Evolutionary conservation across 1,140 invertebrate species (phyloP), one percentile per base, ranked within the genome.

Genomic region (Cherax destructor): DNA sequence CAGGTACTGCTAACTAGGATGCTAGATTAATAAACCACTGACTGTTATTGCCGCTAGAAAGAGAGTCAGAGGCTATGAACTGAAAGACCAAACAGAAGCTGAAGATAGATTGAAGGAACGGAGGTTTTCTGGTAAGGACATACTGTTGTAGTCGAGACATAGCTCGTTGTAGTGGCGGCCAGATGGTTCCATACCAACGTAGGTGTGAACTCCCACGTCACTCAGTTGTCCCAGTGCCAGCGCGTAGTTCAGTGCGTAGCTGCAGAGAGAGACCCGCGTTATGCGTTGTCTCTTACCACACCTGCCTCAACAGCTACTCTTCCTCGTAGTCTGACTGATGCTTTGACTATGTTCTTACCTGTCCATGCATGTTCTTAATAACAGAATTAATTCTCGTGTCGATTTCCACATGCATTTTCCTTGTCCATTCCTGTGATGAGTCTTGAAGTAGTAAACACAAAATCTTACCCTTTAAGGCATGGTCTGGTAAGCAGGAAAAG

Each of bases 81-180:
- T 79, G 47, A 79, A 21, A 50, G 11, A 49, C 47, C 16, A 79
- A 52, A 56, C 50, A 83, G 52, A 56, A 61, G 50, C 21, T 24
- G 52, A 4, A 61, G 77, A 24, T 21, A 7, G 24, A 61, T 4
- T n/a, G 18, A n/a, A 83, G 24, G 47, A 79, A 61, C 30, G 41
- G 47, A 88, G 13, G 56, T 80, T 5, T 11, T 65, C 41, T 56
- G 61, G 7, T 11, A 47, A 59, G 88, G 49, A 91, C 98, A 98
- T 91, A 56, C 88, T 98, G 93, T 98, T 98, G 93, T 97, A 96
- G 96, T 99, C 98, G 81, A 99, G 95, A 88, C 98, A 97, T 59
- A 99, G 96, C 95, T 99, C 98, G 94, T 99, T 99, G 94, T 99
- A 99, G 94, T 98, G 98, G 90, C 98, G 95, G 1, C 99, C 99